These are phyloP conservation scores for Mus pahari DNA, from an alignment of 2,113 vertebrate genomes.

Conservation along the genomic window DNA sequence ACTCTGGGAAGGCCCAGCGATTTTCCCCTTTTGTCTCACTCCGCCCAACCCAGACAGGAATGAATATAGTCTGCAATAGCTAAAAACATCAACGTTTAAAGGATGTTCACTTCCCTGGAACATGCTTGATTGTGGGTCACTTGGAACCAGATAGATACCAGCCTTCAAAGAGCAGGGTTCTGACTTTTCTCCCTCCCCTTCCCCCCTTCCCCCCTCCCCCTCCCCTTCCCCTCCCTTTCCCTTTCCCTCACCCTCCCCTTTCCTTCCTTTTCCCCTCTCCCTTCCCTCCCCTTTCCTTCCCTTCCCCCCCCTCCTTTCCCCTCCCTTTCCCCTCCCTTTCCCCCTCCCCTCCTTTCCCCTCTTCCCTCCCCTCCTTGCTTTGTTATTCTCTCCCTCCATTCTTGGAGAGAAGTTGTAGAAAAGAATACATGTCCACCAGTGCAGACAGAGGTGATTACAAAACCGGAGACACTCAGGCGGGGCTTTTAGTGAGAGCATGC, in stretches of 20 bases:
- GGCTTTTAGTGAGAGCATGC: conserved; percentile 14
- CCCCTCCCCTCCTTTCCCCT: rapidly evolving
- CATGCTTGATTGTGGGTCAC: neutral
- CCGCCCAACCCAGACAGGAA: neutral
- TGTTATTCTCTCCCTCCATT: neutral
- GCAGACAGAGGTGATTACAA: conserved; percentile 46
- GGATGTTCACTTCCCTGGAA: conserved; percentile 27
- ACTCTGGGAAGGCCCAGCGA: neutral
- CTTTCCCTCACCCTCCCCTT: no score
- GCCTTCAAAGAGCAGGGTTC: neutral
- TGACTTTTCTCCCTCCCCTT: neutral
- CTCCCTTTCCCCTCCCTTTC: neutral
- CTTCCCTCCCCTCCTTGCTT: neutral
- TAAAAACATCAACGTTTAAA: conserved; percentile 2
- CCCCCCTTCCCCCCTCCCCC: rapidly evolving
- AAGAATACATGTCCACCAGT: neutral
- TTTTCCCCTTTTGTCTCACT: neutral
- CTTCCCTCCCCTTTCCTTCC: no score
- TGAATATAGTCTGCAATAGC: conserved; percentile 7
- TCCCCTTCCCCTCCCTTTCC: neutral
- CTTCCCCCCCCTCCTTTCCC: no score
- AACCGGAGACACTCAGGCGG: neutral
- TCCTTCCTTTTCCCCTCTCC: rapidly evolving
- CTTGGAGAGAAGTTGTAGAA: neutral
- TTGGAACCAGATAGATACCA: conserved; percentile 17